These are phyloP conservation scores for Neosalanx taihuensis DNA, from an alignment of 2,797 vertebrate species.

Conservation along the genomic window DNA sequence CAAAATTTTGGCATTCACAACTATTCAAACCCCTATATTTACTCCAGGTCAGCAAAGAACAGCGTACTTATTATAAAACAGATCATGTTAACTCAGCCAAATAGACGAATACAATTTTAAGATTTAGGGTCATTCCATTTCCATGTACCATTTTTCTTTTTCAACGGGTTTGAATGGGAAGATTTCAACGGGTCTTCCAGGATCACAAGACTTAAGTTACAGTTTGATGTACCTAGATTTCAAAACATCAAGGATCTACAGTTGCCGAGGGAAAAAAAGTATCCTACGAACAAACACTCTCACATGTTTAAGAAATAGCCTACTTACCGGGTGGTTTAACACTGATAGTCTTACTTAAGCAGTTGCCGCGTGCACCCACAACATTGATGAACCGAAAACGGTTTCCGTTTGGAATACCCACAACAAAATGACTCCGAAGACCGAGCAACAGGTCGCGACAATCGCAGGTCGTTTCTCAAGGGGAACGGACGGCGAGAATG, in stretches of 20 bases:
- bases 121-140: neutral
- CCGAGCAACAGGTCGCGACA: constrained; percentile 43
- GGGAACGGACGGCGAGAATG: constrained; percentile 62
- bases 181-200: neutral
- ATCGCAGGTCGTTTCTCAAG: constrained; percentile 46
- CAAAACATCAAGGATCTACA: neutral
- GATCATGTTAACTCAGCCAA: no score
- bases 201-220: neutral
- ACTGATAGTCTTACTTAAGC: neutral
- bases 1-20: neutral
- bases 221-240: neutral
- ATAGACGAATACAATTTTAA: neutral
- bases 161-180: no score
- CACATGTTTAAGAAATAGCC: constrained; percentile 15
- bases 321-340: constrained; percentile 10
- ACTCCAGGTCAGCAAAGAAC: no score
- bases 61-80: no score
- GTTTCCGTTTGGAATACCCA: constrained; percentile 29
- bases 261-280: constrained; percentile 1
- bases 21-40: no score
- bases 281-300: neutral
- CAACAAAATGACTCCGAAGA: constrained; percentile 11
- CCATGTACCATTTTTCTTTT: neutral
- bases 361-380: neutral
- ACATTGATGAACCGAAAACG: neutral